Evolutionary conservation across 2,113 vertebrate species (phyloP).

Genomic region (Henicopernis longicauda): DNA sequence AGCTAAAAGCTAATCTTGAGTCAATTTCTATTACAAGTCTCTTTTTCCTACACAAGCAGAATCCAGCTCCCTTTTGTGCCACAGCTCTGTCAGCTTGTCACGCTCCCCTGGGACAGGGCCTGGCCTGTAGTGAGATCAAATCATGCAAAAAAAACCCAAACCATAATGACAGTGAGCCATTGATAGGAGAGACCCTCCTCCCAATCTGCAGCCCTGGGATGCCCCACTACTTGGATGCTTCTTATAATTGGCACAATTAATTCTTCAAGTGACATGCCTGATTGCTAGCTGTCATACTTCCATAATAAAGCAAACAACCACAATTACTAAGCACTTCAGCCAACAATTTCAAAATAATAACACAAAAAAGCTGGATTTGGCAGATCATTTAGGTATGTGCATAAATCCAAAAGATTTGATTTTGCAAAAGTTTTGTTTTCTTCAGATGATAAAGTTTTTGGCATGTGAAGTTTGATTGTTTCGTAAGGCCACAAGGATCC

Average conservation of each 20-base stretch:
- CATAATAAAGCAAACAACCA: neutral
- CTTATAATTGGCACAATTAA: neutral
- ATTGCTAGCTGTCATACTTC: neutral
- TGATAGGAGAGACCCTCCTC: neutral
- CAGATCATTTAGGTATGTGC: neutral
- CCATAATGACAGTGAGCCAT: neutral
- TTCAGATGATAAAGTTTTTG: neutral
- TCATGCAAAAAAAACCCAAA: neutral
- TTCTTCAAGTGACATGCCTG: neutral
- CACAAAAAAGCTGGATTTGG: neutral
- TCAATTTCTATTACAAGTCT: neutral
- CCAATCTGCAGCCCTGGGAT: neutral
- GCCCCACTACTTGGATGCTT: neutral
- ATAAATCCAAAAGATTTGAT: neutral
- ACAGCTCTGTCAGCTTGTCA: neutral
- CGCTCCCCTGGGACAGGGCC: rapidly evolving
- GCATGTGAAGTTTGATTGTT: neutral
- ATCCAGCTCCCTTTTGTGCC: neutral
- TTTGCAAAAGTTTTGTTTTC: neutral
- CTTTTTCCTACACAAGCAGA: neutral
- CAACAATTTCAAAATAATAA: neutral
- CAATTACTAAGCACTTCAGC: neutral
- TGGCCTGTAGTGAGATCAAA: neutral
- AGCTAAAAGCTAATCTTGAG: neutral
- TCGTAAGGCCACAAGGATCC: neutral